Percentiles rank a stretch among this genome's conserved stretches.
Evolutionary conservation across 2,797 vertebrate species (phyloP).

Genomic region (Diglossa cyanea): DNA sequence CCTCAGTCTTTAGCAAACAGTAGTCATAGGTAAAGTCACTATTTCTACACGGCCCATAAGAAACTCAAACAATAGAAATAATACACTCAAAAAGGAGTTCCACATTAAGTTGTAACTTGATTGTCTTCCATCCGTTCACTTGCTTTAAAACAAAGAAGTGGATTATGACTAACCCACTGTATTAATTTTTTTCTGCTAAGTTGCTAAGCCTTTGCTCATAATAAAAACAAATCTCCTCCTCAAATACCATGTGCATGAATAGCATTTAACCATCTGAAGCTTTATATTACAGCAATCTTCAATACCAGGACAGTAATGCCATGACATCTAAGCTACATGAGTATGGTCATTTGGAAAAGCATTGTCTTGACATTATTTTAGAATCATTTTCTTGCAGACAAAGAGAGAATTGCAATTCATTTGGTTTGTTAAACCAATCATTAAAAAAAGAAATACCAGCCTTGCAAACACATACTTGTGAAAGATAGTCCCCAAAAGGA

Average conservation of each 20-base stretch:
- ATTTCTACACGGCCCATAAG: neutral
- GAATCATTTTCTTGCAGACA: neutral
- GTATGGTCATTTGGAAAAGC: neutral
- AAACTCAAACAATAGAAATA: neutral
- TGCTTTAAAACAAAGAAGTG: neutral
- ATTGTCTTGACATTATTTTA: neutral
- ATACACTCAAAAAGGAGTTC: neutral
- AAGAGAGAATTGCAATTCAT: neutral
- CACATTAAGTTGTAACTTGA: neutral
- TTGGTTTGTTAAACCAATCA: neutral
- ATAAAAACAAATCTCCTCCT: neutral
- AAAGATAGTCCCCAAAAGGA: neutral
- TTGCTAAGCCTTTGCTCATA: neutral
- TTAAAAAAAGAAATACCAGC: neutral
- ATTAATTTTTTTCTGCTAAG: neutral
- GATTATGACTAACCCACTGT: neutral
- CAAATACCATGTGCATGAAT: neutral
- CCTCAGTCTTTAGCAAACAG: neutral
- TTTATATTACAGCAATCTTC: neutral
- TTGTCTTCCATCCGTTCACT: neutral
- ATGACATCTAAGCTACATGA: neutral
- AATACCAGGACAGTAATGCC: neutral
- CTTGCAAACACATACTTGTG: neutral
- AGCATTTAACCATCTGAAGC: neutral
- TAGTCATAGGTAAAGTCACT: neutral